These are phyloP conservation scores for Scopus umbretta DNA, from an alignment of 2,113 vertebrate species.

Conservation along the genomic window DNA sequence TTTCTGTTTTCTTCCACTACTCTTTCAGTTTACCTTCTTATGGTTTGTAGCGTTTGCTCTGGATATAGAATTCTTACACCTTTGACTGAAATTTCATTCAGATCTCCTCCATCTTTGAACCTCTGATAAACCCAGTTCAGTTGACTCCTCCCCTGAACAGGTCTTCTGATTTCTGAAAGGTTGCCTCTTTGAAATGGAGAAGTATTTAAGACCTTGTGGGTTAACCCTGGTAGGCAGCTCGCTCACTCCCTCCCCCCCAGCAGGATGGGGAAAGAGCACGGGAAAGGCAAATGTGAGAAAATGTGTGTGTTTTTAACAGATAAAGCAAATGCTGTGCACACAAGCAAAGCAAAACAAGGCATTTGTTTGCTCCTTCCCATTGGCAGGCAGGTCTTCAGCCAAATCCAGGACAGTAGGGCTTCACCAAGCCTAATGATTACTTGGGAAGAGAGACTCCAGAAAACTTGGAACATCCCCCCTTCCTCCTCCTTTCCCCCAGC, in stretches of 20 bases:
- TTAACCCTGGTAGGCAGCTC: neutral
- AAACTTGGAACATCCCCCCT: neutral
- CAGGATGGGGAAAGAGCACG: neutral
- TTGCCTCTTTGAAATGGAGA: neutral
- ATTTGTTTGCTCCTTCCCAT: neutral
- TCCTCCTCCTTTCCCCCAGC: neutral
- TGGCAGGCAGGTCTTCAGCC: neutral
- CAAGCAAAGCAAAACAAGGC: neutral
- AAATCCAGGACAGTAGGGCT: neutral
- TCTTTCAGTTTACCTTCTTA: neutral
- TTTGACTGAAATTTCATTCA: neutral
- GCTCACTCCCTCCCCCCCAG: fast-evolving
- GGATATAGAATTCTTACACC: neutral
- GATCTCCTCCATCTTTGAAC: neutral
- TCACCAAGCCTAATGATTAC: fast-evolving
- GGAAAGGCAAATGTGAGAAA: neutral
- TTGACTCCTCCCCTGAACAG: neutral
- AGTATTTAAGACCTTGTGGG: neutral
- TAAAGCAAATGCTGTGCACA: fast-evolving
- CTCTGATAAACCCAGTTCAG: neutral
- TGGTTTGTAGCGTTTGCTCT: neutral
- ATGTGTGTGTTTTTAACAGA: neutral
- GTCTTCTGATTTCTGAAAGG: neutral
- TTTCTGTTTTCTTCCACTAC: neutral
- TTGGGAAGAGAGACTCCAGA: neutral